phyloP scores from a whole-genome alignment of 2,888 invertebrate species.

The Hoplodrina ambigua region DNA sequence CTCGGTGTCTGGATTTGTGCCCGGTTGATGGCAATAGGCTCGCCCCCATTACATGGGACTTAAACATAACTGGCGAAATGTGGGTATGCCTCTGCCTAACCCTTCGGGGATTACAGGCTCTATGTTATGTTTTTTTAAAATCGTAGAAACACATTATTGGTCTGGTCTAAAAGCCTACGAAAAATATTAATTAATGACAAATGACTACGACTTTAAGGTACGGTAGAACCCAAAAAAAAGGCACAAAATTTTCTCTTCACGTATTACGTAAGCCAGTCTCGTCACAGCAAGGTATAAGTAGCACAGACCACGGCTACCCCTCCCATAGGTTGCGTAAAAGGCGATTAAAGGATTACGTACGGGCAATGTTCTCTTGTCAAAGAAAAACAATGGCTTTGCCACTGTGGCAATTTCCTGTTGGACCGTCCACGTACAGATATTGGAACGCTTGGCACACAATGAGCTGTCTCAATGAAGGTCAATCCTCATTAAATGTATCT shows the following conservation, averaged over 20 bases:
- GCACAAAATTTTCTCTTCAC: neutral
- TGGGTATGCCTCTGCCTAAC: too few relatives aligned
- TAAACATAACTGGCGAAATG: too few relatives aligned
- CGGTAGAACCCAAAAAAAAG: neutral
- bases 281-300: neutral
- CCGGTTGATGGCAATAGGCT: too few relatives aligned
- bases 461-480: constrained; percentile 8
- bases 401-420: neutral
- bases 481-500: neutral
- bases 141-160: too few relatives aligned
- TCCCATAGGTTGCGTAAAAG: neutral
- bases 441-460: neutral
- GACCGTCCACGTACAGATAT: neutral
- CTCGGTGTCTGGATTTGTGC: too few relatives aligned
- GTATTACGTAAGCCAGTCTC: neutral
- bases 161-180: too few relatives aligned
- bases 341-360: constrained; percentile 12
- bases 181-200: too few relatives aligned
- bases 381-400: neutral
- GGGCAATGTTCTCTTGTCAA: constrained; percentile 1
- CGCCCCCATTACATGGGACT: too few relatives aligned
- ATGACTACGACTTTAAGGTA: too few relatives aligned
- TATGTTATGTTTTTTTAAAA: too few relatives aligned
- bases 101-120: too few relatives aligned
- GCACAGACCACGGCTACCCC: neutral